Base-by-base conservation (phyloP, 1,140 invertebrate species). In the Halictus rubicundus region DNA sequence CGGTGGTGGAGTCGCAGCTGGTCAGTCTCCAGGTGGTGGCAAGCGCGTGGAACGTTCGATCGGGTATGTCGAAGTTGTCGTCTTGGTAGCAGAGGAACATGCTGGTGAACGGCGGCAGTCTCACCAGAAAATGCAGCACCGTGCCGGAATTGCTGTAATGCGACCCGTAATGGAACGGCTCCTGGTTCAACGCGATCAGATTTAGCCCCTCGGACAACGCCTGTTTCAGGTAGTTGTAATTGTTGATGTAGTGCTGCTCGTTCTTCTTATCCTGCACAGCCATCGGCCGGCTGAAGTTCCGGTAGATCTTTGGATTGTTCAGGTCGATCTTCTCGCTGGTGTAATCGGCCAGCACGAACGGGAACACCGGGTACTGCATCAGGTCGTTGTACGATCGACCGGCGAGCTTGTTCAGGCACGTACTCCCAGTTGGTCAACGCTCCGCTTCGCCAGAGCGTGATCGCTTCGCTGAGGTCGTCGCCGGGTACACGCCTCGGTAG, bases 121-220 rank as follows among this genome's bases (percentile, higher is more conserved):
- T 94, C 39, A 99, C 97, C 7, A 99, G 94, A 92, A 98, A 99
- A 92, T 99, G 97, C 10, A 99, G 94, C 54, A 99, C 97, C 21
- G 97, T 98, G 42, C 98, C 98, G 27, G 97, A 98, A 92, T 99
- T 99, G 66, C 97, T 98, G 92, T 99, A 99, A 91, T 98, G 97
- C 27, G 97, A 98, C n/a, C 97, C 97, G 91, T 98, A 99, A 93
- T 99, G 98, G 92, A 98, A 99, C 2, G 98, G 97, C 88, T 95
- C 93, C 88, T 95, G 91, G 91, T 95, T 94, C 9, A 93, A 78
- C 12, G 92, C 87, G 14, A 94, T 91, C 12, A 94, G 88, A 87
- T 94, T 94, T 80, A 94, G 89, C 52, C 94, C 95, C 80, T 95
- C 94, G 9, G 94, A 92, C 32, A 95, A 90, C 21, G 95, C 95